phyloP scores from a whole-genome alignment of 2,113 vertebrate species.

The Laticauda colubrina region DNA sequence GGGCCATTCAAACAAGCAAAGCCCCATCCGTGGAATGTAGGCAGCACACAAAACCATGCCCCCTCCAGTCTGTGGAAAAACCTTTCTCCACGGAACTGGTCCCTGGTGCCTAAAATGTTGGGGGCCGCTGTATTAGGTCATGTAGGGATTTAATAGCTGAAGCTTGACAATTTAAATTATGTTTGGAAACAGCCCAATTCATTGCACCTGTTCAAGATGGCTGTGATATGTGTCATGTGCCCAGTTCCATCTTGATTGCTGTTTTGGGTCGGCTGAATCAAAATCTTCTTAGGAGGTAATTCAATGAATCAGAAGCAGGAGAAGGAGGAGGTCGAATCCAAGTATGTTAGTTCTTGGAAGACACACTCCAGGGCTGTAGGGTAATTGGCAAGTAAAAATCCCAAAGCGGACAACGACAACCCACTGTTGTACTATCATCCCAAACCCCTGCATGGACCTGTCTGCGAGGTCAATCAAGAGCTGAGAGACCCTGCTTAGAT shows the following conservation, averaged over 20 bases:
- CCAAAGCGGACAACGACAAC: neutral
- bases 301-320: neutral
- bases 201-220: neutral
- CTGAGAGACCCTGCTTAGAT: neutral
- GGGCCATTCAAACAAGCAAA: no score
- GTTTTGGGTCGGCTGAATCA: neutral
- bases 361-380: neutral
- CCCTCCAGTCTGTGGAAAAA: no score
- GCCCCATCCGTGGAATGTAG: no score
- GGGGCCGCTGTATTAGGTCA: neutral
- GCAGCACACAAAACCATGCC: no score
- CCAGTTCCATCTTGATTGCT: neutral
- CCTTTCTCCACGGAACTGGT: no score
- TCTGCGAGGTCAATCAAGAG: neutral
- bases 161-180: neutral
- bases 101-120: no score
- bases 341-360: neutral
- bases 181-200: neutral
- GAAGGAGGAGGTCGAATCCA: neutral
- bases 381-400: neutral
- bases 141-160: neutral
- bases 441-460: neutral
- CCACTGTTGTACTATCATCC: neutral
- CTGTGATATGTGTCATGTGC: neutral
- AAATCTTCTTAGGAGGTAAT: neutral